These are phyloP conservation scores for Falcunculus frontatus DNA, from an alignment of 2,113 vertebrate species.

Conservation along the genomic window DNA sequence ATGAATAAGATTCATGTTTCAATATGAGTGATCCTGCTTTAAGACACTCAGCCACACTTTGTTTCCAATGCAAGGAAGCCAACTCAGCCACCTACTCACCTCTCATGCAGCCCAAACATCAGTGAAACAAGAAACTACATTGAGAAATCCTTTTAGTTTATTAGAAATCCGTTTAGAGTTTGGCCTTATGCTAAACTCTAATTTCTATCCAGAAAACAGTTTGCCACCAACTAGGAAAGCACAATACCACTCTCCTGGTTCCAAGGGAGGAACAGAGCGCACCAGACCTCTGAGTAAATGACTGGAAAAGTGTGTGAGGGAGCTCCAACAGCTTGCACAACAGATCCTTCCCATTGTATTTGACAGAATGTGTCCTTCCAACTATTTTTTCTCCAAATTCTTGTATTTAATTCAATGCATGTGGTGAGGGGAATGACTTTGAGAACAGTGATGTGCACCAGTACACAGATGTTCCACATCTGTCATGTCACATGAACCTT, in stretches of 20 bases:
- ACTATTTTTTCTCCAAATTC: conserved; percentile 19
- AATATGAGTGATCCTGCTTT: not conserved
- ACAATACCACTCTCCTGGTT: not conserved
- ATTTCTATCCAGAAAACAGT: not conserved
- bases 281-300: not conserved
- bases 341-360: not conserved
- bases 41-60: not conserved
- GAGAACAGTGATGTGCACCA: conserved; percentile 17
- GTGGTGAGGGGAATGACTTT: conserved; percentile 24
- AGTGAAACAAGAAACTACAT: not conserved
- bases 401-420: conserved; percentile 49
- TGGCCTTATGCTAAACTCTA: not conserved
- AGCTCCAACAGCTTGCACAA: not conserved
- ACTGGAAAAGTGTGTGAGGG: not conserved
- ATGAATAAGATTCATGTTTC: not conserved
- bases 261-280: not conserved
- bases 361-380: conserved; percentile 9
- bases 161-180: not conserved
- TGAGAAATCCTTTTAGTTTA: not conserved
- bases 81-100: not conserved
- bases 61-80: not conserved
- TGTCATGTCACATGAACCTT: conserved; percentile 34
- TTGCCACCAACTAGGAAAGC: not conserved
- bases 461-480: conserved; percentile 58
- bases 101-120: not conserved